Conservation (phyloP, 2,888 invertebrate species). For the Pseudolycoriella hygida region DNA sequence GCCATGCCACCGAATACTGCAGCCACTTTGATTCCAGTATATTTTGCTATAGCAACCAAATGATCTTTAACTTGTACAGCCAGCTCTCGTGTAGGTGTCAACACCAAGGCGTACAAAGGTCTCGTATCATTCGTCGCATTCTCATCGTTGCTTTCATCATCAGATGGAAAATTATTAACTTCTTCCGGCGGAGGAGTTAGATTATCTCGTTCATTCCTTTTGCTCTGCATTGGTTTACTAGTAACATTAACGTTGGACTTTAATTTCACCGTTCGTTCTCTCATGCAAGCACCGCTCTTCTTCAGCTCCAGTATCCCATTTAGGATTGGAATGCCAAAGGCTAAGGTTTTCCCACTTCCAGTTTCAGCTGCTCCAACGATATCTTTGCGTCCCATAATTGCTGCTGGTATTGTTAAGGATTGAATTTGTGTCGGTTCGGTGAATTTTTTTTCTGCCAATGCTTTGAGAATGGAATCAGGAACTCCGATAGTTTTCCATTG, state of each 20-base stretch:
- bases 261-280: background rate
- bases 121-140: slow-evolving; percentile 9
- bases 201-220: slow-evolving; percentile 21
- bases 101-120: slow-evolving; percentile 59
- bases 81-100: slow-evolving; percentile 91
- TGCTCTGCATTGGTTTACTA: slow-evolving; percentile 10
- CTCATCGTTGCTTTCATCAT: slow-evolving; percentile 4
- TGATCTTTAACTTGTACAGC: slow-evolving; percentile 89
- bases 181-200: slow-evolving; percentile 28
- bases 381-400: slow-evolving; percentile 71
- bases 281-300: slow-evolving; percentile 13
- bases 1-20: slow-evolving; percentile 91
- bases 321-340: slow-evolving; percentile 90
- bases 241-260: too few species aligned
- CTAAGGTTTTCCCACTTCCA: slow-evolving; percentile 95
- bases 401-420: slow-evolving; percentile 56
- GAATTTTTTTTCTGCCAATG: slow-evolving; percentile 60
- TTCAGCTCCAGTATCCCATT: slow-evolving; percentile 62
- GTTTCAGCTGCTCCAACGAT: slow-evolving; percentile 98
- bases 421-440: slow-evolving; percentile 80
- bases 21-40: slow-evolving; percentile 57
- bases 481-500: slow-evolving; percentile 53
- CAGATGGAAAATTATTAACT: slow-evolving; percentile 13
- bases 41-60: slow-evolving; percentile 58
- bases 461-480: slow-evolving; percentile 43